Percentiles rank a stretch among this genome's conserved stretches.
These are phyloP conservation scores for Ashinkailepas kermadecensis DNA, from an alignment of 2,888 invertebrate species.

Conservation along the genomic window DNA sequence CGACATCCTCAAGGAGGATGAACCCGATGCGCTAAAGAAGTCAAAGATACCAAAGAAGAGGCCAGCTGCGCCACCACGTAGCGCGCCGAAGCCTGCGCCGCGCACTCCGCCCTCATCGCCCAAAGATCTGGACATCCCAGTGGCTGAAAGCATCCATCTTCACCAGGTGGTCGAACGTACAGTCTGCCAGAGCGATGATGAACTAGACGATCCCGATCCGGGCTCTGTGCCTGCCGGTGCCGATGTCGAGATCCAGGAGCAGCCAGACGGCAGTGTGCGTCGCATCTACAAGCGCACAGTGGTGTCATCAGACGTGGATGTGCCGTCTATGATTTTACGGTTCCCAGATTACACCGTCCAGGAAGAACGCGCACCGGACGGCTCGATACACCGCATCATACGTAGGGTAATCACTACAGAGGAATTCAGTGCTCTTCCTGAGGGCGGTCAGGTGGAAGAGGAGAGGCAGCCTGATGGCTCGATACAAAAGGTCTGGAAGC, in stretches of 20 bases:
- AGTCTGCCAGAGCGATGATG: background rate
- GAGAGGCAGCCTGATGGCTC: constrained; percentile 3
- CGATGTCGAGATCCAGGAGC: constrained; percentile 5
- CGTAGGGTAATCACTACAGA: background rate
- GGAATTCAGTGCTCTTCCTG: background rate
- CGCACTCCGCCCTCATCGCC: background rate
- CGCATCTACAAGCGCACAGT: constrained; percentile 11
- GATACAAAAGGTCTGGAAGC: constrained; percentile 10
- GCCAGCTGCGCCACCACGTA: background rate
- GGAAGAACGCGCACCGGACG: background rate
- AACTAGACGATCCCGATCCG: background rate
- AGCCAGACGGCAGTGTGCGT: constrained; percentile 6
- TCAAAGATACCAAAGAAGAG: background rate
- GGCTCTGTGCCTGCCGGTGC: background rate
- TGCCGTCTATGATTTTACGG: background rate
- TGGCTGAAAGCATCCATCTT: background rate
- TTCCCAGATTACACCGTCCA: constrained; percentile 1
- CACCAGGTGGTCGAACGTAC: constrained; percentile 13
- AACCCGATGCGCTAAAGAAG: background rate
- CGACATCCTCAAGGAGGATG: background rate
- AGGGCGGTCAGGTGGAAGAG: background rate
- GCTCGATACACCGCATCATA: background rate
- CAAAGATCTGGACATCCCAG: background rate
- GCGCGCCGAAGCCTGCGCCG: background rate
- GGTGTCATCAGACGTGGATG: background rate